Conservation (phyloP, 2,888 invertebrate species). For the Chironomus riparius region DNA sequence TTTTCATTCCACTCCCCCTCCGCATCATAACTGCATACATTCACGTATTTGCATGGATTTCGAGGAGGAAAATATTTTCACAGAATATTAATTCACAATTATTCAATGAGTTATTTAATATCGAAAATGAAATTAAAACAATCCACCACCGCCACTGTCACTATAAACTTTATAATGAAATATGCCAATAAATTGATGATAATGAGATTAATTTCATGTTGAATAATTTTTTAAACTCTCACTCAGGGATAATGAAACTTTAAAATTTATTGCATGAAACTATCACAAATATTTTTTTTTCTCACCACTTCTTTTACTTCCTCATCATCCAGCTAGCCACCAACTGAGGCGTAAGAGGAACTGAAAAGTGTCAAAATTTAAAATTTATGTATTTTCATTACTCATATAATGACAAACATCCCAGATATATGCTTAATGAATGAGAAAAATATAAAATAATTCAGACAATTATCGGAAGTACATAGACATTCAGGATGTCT, state of each 20-base stretch:
- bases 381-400: slow-evolving; percentile 1
- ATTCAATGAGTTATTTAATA: not conserved
- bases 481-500: not conserved
- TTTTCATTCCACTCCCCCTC: too few species aligned
- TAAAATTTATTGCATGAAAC: not conserved
- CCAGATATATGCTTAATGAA: not conserved
- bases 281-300: too few species aligned
- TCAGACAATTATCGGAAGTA: not conserved
- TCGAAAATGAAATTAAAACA: slow-evolving; percentile 1
- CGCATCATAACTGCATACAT: too few species aligned
- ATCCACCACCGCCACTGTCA: not conserved
- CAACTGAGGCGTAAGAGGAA: not conserved
- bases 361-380: not conserved
- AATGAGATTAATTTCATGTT: not conserved
- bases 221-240: not conserved
- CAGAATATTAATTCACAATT: not conserved
- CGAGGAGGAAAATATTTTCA: too few species aligned
- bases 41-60: too few species aligned
- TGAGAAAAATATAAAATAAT: not conserved
- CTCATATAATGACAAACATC: not conserved
- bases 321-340: not conserved
- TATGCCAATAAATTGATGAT: not conserved
- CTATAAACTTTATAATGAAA: not conserved
- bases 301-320: too few species aligned
- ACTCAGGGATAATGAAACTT: not conserved